Evolutionary conservation across 2,888 invertebrate species (phyloP).

Genomic region (Choreutis nemorana): DNA sequence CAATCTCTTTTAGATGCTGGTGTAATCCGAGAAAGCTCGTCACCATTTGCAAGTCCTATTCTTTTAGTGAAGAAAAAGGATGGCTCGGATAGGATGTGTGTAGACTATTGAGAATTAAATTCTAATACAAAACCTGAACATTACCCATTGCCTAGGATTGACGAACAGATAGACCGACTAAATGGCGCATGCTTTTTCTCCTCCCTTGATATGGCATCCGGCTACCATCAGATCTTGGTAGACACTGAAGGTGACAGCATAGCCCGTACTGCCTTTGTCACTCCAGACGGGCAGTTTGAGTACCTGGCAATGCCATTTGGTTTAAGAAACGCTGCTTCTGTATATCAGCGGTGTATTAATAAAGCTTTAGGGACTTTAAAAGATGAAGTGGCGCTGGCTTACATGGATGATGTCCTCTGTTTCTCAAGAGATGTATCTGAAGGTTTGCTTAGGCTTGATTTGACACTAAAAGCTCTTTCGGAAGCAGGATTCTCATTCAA

Average conservation of each 20-base stretch:
- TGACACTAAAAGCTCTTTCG: slow-evolving; percentile 5
- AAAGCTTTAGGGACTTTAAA: slow-evolving; percentile 10
- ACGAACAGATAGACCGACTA: slow-evolving; percentile 14
- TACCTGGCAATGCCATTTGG: slow-evolving; percentile 15
- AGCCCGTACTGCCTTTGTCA: no score
- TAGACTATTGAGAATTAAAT: slow-evolving; percentile 13
- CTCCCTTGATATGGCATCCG: slow-evolving; percentile 11
- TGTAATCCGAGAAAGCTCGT: no score
- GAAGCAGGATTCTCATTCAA: slow-evolving; percentile 11
- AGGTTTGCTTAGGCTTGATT: slow-evolving; percentile 9
- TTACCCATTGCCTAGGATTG: slow-evolving; percentile 13
- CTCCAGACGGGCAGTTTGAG: no score
- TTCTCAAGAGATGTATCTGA: slow-evolving; percentile 8
- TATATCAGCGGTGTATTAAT: slow-evolving; percentile 13
- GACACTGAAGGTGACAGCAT: slow-evolving; percentile 11
- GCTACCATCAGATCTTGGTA: slow-evolving; percentile 11
- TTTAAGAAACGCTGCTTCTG: slow-evolving; percentile 13
- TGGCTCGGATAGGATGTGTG: slow-evolving; percentile 12
- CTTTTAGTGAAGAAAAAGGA: slow-evolving; percentile 14
- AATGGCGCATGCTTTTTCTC: slow-evolving; percentile 9
- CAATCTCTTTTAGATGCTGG: no score
- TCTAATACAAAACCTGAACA: slow-evolving; percentile 11
- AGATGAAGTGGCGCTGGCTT: slow-evolving; percentile 11
- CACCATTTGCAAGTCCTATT: slow-evolving; percentile 15
- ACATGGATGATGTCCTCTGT: slow-evolving; percentile 13